These are phyloP conservation scores for Mohoua ochrocephala DNA, from an alignment of 2,113 vertebrate genomes.

Conservation along the genomic window DNA sequence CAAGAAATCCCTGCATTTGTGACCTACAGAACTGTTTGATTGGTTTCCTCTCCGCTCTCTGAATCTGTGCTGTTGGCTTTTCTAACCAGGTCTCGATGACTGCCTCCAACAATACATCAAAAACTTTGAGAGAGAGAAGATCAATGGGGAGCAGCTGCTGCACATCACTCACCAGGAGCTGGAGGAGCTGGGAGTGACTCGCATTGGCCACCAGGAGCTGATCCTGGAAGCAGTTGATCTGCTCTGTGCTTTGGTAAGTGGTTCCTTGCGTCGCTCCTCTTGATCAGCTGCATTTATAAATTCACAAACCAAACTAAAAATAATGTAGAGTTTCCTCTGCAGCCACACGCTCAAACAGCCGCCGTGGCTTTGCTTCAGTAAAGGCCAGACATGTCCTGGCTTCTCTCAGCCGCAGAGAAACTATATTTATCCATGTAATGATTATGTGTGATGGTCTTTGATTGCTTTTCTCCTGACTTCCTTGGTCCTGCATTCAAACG, in stretches of 20 bases:
- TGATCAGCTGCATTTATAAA: background rate
- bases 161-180: constrained; percentile 90
- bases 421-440: background rate
- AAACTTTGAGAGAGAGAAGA: constrained; percentile 88
- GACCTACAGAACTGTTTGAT: background rate
- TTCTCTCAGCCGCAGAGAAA: background rate
- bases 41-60: background rate
- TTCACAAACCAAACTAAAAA: background rate
- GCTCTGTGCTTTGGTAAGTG: constrained; percentile 84
- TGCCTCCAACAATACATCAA: constrained; percentile 91
- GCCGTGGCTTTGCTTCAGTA: background rate
- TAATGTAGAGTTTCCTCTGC: fast-evolving
- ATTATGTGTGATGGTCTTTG: background rate
- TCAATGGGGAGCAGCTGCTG: constrained; percentile 86
- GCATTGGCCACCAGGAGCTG: constrained; percentile 87
- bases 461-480: background rate
- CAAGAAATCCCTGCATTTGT: background rate
- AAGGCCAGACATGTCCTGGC: background rate
- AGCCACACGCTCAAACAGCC: background rate
- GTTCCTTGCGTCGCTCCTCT: background rate
- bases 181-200: constrained; percentile 85
- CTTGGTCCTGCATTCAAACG: background rate
- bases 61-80: background rate
- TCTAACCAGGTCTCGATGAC: constrained; percentile 82
- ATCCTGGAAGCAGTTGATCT: constrained; percentile 89